Percentiles rank a stretch among this genome's conserved stretches.
Conservation (phyloP, 1,140 invertebrate genomes). For the Dinoponera quadriceps region DNA sequence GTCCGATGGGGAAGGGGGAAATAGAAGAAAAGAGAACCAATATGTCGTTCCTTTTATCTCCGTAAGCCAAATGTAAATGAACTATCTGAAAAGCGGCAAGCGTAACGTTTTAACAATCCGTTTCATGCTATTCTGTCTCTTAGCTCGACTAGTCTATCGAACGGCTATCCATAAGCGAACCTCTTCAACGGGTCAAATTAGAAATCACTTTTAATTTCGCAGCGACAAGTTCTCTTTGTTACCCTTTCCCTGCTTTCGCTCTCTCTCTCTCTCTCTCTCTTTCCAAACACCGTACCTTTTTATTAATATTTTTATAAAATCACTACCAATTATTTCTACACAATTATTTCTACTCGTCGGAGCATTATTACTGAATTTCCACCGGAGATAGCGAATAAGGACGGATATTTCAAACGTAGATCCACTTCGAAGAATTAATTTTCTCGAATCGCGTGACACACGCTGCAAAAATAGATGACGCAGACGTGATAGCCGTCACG, state of each 20-base stretch:
- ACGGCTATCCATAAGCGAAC: not conserved
- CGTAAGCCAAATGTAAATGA: slow-evolving; percentile 51
- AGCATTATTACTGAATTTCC: not conserved
- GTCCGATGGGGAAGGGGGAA: slow-evolving; percentile 23
- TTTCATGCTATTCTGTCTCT: not conserved
- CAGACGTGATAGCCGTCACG: not conserved
- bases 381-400: not conserved
- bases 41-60: slow-evolving; percentile 42
- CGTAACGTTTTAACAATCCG: slow-evolving; percentile 28
- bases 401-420: not conserved
- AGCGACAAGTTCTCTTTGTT: too few relatives aligned
- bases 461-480: slow-evolving; percentile 4
- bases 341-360: too few relatives aligned
- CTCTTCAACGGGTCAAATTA: not conserved
- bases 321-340: too few relatives aligned
- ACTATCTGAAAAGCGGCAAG: slow-evolving; percentile 13
- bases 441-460: not conserved
- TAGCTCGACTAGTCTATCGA: not conserved
- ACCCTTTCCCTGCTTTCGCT: too few relatives aligned
- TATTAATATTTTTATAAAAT: slow-evolving; percentile 12
- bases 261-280: not conserved
- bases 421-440: not conserved
- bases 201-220: not conserved
- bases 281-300: not conserved
- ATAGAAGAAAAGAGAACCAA: slow-evolving; percentile 32